Percentiles rank a stretch among this genome's conserved stretches.
These are phyloP conservation scores for Sphaerodactylus townsendi DNA, from an alignment of 2,113 vertebrate genomes.

Conservation along the genomic window DNA sequence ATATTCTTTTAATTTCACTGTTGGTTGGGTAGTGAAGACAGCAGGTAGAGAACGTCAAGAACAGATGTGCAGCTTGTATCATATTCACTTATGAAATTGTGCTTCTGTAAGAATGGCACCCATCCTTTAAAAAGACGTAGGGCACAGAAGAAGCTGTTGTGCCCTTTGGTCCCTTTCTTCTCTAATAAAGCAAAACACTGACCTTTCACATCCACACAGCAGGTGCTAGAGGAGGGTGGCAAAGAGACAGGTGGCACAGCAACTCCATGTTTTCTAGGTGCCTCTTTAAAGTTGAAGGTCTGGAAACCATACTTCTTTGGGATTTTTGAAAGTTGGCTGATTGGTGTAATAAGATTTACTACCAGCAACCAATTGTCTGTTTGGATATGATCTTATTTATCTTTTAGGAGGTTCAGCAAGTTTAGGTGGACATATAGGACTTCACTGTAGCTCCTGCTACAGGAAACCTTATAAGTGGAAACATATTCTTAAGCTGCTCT, in stretches of 20 bases:
- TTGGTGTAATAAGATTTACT: not conserved
- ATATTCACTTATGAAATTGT: not conserved
- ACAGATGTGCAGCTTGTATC: not conserved
- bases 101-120: no score
- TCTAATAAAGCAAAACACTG: not conserved
- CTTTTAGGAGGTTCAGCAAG: not conserved
- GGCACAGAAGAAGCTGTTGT: not conserved
- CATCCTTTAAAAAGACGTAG: not conserved
- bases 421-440: not conserved
- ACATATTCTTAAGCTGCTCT: not conserved
- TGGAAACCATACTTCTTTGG: not conserved
- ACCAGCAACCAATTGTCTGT: not conserved
- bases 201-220: not conserved
- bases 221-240: not conserved
- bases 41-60: not conserved
- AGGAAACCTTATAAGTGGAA: not conserved
- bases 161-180: not conserved
- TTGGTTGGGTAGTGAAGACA: not conserved
- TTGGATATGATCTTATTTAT: not conserved
- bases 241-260: not conserved
- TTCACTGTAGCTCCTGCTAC: not conserved
- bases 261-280: not conserved
- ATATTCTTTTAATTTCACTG: not conserved
- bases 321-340: not conserved
- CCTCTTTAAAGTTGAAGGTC: not conserved